phyloP scores from a whole-genome alignment of 2,113 vertebrate species.

The Channa argus region DNA sequence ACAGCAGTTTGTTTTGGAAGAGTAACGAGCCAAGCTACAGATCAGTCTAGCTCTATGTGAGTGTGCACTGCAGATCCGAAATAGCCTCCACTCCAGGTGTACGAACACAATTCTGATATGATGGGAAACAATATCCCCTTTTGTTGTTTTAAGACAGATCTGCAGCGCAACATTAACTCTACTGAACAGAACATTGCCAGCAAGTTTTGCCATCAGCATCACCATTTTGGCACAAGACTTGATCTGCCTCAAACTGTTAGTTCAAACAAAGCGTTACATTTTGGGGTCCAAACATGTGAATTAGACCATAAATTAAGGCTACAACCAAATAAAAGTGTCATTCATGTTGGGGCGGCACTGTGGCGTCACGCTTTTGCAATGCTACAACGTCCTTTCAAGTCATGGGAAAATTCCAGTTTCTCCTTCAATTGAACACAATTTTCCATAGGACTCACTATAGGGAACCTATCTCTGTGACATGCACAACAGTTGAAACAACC shows the following conservation, averaged over 20 bases:
- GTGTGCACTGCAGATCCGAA: conserved; percentile 19
- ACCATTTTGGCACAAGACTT: conserved; percentile 58
- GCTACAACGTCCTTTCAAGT: conserved; percentile 49
- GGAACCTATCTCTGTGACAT: conserved; percentile 48
- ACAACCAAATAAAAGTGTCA: conserved; percentile 59
- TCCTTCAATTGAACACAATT: conserved; percentile 31
- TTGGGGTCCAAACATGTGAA: conserved; percentile 17
- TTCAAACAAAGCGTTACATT: conserved; percentile 45
- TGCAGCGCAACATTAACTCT: conserved; percentile 17
- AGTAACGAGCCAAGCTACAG: conserved; percentile 28
- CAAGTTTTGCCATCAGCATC: conserved; percentile 50
- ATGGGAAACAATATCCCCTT: conserved; percentile 16
- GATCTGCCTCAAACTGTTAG: conserved; percentile 23
- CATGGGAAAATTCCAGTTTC: conserved; percentile 35
- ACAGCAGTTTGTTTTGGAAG: conserved; percentile 4
- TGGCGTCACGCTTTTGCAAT: conserved; percentile 48
- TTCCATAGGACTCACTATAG: conserved; percentile 26
- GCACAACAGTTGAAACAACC: conserved; percentile 69
- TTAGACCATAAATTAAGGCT: conserved; percentile 71
- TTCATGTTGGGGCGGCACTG: conserved; percentile 45
- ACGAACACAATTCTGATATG: neutral
- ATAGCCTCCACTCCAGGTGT: conserved; percentile 18
- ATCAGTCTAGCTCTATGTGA: conserved; percentile 18
- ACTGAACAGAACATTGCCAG: conserved; percentile 20
- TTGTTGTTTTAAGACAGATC: conserved; percentile 12